phyloP scores from a whole-genome alignment of 2,797 vertebrate genomes.

The Octomys mimax region DNA sequence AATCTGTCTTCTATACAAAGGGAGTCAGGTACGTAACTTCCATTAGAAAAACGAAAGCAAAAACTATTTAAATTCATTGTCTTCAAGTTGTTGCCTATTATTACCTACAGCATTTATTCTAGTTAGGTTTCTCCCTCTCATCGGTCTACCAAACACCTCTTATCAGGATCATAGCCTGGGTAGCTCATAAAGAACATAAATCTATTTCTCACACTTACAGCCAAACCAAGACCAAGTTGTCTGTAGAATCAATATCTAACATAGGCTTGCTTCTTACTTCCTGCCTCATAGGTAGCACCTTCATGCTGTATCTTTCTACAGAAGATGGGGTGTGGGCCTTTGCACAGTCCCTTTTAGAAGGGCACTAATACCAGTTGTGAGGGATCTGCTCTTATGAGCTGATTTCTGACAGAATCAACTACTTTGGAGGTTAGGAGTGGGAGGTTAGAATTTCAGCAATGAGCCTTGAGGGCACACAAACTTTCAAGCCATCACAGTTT shows the following conservation, averaged over 20 bases:
- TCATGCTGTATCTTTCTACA: background rate
- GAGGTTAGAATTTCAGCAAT: background rate
- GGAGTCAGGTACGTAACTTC: slow-evolving; percentile 44
- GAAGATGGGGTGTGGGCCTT: background rate
- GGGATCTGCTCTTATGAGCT: background rate
- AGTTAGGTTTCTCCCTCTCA: background rate
- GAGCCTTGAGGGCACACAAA: background rate
- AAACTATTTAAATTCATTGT: background rate
- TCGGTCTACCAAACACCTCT: background rate
- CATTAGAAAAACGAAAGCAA: background rate
- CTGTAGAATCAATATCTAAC: too few relatives aligned
- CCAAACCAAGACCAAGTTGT: background rate
- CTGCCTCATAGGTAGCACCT: background rate
- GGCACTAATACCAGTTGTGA: background rate
- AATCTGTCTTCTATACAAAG: slow-evolving; percentile 29
- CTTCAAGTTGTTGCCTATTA: background rate
- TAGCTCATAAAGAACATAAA: background rate
- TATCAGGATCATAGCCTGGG: background rate
- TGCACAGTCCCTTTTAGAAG: background rate
- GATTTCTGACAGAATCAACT: background rate
- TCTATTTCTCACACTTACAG: background rate
- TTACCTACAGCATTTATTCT: background rate
- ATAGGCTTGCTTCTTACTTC: background rate
- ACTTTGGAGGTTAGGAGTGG: background rate
- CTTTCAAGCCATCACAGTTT: background rate